A percentile compares a stretch with the other conserved stretches of the same genome.
Conservation (phyloP, 2,888 invertebrate species). For the Ethmia dodecea region DNA sequence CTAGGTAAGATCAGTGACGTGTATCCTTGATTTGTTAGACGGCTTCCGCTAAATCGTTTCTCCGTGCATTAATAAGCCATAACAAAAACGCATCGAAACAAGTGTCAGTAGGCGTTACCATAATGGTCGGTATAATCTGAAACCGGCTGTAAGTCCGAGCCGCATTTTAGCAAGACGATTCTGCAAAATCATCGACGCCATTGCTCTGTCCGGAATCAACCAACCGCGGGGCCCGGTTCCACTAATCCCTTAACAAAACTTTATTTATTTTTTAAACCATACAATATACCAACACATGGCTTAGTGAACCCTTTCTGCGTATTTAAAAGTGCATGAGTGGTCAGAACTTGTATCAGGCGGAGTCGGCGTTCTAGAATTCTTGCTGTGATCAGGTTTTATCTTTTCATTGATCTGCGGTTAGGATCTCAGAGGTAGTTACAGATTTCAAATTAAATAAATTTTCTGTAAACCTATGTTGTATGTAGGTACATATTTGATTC, state of each 20-base stretch:
- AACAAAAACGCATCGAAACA: no score
- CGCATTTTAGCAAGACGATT: slow-evolving; percentile 18
- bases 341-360: slow-evolving; percentile 16
- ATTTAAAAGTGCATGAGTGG: slow-evolving; percentile 24
- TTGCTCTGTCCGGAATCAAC: slow-evolving; percentile 34
- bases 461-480: no score
- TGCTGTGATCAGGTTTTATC: slow-evolving; percentile 23
- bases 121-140: no score
- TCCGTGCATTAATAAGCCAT: no score
- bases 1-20: no score
- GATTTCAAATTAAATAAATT: no score
- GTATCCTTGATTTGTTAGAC: no score
- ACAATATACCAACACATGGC: slow-evolving; percentile 31
- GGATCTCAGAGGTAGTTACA: no score
- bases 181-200: slow-evolving; percentile 53
- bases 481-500: no score
- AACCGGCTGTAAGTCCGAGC: slow-evolving; percentile 1
- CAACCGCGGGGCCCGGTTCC: slow-evolving; percentile 44
- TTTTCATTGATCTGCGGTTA: slow-evolving; percentile 14
- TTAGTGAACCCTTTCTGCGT: slow-evolving; percentile 55
- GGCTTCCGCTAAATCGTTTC: no score
- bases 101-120: no score
- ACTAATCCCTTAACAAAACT: slow-evolving; percentile 54
- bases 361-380: slow-evolving; percentile 24
- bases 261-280: slow-evolving; percentile 40